phyloP scores from a whole-genome alignment of 2,888 invertebrate genomes.

The Agonopterix heracliana region DNA sequence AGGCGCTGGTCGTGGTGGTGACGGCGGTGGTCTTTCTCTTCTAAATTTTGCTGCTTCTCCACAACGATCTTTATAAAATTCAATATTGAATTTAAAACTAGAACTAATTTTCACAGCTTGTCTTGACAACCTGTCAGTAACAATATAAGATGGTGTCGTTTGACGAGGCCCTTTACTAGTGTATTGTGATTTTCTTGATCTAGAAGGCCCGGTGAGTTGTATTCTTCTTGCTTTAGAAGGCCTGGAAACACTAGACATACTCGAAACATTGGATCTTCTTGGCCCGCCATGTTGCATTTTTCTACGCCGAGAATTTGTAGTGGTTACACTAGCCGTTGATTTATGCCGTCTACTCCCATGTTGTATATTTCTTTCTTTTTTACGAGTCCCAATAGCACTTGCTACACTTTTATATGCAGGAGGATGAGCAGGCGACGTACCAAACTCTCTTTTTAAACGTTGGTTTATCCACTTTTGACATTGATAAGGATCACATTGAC shows the following conservation, averaged over 20 bases:
- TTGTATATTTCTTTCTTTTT: not conserved
- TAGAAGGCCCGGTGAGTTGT: not conserved
- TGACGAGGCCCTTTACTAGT: not conserved
- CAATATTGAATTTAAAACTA: conserved; percentile 25
- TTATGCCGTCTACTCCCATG: not conserved
- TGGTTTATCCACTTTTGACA: conserved; percentile 9
- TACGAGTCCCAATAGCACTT: no score
- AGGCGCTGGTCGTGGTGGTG: no score
- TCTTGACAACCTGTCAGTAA: conserved; percentile 18
- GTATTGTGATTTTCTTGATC: not conserved
- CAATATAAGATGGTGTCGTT: not conserved
- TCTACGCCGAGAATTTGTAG: not conserved
- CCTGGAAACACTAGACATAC: no score
- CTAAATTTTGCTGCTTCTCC: no score
- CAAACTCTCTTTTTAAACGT: no score
- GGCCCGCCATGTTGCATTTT: not conserved
- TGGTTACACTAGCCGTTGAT: conserved; percentile 5
- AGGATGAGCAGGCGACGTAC: not conserved
- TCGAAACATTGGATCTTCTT: not conserved
- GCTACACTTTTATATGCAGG: not conserved
- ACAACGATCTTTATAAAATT: conserved; percentile 22
- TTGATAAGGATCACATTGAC: conserved; percentile 4
- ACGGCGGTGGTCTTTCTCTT: no score
- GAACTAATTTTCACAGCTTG: not conserved
- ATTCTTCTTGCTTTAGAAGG: no score